Conservation (phyloP, 2,113 vertebrate genomes). For the Pleuronectes platessa region DNA sequence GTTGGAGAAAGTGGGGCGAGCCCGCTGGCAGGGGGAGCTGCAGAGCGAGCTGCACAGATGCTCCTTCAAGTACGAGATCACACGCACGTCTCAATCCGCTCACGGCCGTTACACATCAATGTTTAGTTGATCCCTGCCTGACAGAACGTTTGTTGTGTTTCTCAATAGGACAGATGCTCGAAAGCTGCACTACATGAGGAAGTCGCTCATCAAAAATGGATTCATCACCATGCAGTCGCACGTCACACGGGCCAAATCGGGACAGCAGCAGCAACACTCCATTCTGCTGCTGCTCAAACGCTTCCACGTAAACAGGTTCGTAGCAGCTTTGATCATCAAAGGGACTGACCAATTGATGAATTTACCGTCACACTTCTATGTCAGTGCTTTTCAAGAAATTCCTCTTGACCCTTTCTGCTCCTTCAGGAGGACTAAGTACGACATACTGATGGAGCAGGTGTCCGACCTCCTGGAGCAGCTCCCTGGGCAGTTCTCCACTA, state of each 20-base stretch:
- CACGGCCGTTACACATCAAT: too few relatives aligned
- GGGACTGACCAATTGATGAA: too few relatives aligned
- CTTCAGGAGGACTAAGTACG: constrained; percentile 91
- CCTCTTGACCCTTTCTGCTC: background rate
- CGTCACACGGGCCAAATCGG: constrained; percentile 82
- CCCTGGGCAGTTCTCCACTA: constrained; percentile 81
- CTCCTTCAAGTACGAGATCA: constrained; percentile 87
- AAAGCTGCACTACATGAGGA: constrained; percentile 94
- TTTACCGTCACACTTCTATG: background rate
- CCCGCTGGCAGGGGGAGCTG: constrained; percentile 95
- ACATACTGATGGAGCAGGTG: constrained; percentile 91
- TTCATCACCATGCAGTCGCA: constrained; percentile 93
- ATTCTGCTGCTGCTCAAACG: constrained; percentile 93
- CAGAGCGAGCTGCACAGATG: constrained; percentile 91
- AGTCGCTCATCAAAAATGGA: constrained; percentile 86
- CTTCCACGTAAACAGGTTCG: constrained; percentile 92
- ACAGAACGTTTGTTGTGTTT: constrained; percentile 12
- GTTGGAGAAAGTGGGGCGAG: constrained; percentile 92
- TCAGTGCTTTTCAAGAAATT: background rate
- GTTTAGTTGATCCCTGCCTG: background rate
- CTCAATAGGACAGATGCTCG: constrained; percentile 89
- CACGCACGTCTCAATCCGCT: background rate
- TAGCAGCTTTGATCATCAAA: too few relatives aligned
- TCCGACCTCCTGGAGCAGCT: constrained; percentile 84
- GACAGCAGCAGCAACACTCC: constrained; percentile 88